Evolutionary conservation across 1,140 invertebrate genomes (phyloP), one percentile per base, ranked within the genome.

Genomic region (Drosophila trapezifrons): DNA sequence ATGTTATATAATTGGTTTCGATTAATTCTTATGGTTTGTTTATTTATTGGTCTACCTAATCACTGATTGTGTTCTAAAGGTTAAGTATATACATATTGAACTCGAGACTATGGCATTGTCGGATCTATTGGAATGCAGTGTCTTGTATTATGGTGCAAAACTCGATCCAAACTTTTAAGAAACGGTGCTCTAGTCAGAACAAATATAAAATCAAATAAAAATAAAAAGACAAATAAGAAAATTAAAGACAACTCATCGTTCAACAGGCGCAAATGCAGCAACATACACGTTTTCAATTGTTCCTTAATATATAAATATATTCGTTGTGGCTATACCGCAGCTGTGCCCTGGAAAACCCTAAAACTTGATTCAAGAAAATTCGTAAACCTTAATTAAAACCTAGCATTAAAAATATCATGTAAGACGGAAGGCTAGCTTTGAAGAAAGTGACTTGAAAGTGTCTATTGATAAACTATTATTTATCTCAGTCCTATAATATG

Each of bases 81-180:
- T 54, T 65, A 13, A 27, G 32, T 64, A 67, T 67, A 72, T 62
- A 45, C 32, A 74, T 72, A 35, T 72, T 51, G 32, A 35, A 37
- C 64, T 66, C 59, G 46, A 43, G 45, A 65, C 32, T 67, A 27
- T 55, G 27, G 35, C 66, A 46, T 52, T 58, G 52, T 32, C 35
- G 59, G 25, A 37, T 62, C 57, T 71, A 71, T 64, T 15, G 52
- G 43, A 27, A 46, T 57, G 57, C 47, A 63, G 38, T 54, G 51
- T 20, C 42, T 38, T 55, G 42, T 69, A 45, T 40, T 67, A 42
- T 15, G 37, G 77, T 80, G 76, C 76, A 59, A 57, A 9, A 74
- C 29, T 73, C 69, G 67, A 60, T 63, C 58, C n/a, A 60, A 77
- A 56, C 37, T 38, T 38, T 5, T 59, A 25, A 40, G 27, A 47